These are phyloP conservation scores for Sclerurus mexicanus DNA, from an alignment of 2,113 vertebrate species.

Conservation along the genomic window DNA sequence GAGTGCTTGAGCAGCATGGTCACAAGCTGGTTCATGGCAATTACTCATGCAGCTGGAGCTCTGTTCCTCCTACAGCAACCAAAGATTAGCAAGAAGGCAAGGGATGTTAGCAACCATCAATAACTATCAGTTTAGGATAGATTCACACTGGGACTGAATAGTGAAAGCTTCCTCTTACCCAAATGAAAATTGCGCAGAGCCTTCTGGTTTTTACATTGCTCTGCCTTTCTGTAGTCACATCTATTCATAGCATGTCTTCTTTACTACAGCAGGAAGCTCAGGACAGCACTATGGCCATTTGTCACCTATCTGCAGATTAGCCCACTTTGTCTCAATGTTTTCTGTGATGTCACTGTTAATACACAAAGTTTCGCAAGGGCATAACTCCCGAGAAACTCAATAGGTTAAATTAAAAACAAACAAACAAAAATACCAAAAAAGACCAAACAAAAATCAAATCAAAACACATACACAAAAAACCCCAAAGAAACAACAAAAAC, in stretches of 20 bases:
- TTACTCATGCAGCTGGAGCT: background rate
- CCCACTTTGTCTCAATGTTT: background rate
- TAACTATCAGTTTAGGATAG: conserved; percentile 26
- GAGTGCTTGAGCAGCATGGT: background rate
- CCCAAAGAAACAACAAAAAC: too few species aligned
- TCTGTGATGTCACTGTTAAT: background rate
- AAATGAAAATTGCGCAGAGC: background rate
- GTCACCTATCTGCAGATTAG: background rate
- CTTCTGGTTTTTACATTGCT: background rate
- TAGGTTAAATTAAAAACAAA: background rate
- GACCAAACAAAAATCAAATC: too few species aligned
- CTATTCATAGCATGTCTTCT: background rate
- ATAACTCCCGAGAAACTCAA: background rate
- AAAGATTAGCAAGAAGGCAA: background rate
- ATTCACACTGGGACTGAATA: background rate
- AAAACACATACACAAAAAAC: too few species aligned
- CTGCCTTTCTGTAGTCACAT: background rate
- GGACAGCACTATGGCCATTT: background rate
- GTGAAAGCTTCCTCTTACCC: background rate
- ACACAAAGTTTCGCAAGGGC: background rate
- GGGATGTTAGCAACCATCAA: background rate
- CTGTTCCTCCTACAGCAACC: background rate
- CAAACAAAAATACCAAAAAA: too few species aligned
- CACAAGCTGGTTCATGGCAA: background rate
- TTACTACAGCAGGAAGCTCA: background rate